Percentiles rank a stretch among this genome's conserved stretches.
Conservation (phyloP, 2,888 invertebrate genomes). For the Dimorphilus gyrociliatus region DNA sequence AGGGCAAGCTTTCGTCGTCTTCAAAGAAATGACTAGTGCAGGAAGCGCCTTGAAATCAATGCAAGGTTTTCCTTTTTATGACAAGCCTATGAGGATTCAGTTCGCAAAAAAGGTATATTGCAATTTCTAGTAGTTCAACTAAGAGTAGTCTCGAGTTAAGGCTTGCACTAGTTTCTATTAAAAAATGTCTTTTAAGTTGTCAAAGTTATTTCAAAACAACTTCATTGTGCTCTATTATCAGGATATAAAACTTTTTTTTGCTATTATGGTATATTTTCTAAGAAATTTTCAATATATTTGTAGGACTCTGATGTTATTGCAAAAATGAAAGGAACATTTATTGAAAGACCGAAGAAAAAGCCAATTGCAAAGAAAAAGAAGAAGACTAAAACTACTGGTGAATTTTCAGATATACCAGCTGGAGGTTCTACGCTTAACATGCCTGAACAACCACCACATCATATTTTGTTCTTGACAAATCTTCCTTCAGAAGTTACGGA, state of each 20-base stretch:
- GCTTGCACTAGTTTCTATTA: no score
- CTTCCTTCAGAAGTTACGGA: not conserved
- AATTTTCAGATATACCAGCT: slow-evolving; percentile 1
- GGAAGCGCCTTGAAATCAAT: slow-evolving; percentile 9
- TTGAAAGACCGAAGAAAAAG: slow-evolving; percentile 3
- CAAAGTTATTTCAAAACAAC: no score
- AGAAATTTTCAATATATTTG: no score
- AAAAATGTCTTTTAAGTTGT: no score
- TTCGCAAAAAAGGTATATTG: slow-evolving; percentile 2
- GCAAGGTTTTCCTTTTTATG: slow-evolving; percentile 13
- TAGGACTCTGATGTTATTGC: slow-evolving; percentile 2
- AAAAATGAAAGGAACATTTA: slow-evolving; percentile 3
- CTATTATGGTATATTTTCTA: no score
- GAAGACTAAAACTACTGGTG: not conserved
- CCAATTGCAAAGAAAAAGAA: not conserved
- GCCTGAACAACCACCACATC: slow-evolving; percentile 2
- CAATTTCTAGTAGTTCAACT: no score
- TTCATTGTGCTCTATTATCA: no score
- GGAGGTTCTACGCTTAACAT: not conserved
- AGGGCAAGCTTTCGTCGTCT: slow-evolving; percentile 11
- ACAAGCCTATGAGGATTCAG: slow-evolving; percentile 9
- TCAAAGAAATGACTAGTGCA: slow-evolving; percentile 7
- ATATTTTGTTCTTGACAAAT: slow-evolving; percentile 3
- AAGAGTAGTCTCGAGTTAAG: no score
- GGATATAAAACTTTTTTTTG: no score